phyloP scores from a whole-genome alignment of 2,888 invertebrate genomes.

The Drosophila longiperda region DNA sequence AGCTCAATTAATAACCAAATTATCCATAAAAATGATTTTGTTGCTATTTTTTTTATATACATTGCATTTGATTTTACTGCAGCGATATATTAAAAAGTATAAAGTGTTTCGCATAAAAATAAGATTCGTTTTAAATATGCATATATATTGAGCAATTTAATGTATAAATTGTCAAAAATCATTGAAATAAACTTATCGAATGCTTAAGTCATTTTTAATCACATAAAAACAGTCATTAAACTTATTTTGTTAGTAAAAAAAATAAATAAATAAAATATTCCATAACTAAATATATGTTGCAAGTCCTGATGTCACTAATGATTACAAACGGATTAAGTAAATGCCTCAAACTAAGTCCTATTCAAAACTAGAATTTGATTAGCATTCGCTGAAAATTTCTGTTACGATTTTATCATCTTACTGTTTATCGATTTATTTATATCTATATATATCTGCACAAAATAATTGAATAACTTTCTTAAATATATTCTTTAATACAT shows the following conservation, averaged over 20 bases:
- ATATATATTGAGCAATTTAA: neutral
- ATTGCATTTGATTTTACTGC: neutral
- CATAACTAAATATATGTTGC: neutral
- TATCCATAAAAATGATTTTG: neutral
- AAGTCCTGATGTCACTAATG: neutral
- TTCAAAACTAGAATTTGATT: neutral
- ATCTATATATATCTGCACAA: neutral
- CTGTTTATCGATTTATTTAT: no score
- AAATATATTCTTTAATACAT: neutral
- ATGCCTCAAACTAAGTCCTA: neutral
- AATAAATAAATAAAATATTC: constrained; percentile 39
- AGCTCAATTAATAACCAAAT: constrained; percentile 6
- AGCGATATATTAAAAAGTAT: neutral
- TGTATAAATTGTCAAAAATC: neutral
- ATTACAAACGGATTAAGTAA: neutral
- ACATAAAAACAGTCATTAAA: constrained; percentile 59
- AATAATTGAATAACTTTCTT: neutral
- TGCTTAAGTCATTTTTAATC: constrained; percentile 57
- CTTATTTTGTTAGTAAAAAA: constrained; percentile 72
- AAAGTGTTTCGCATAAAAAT: neutral
- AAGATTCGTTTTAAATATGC: neutral
- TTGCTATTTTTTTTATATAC: neutral
- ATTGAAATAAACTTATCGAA: constrained; percentile 50
- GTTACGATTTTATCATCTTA: neutral
- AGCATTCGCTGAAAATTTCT: neutral